A percentile compares a stretch with the other conserved stretches of the same genome.
Conservation (phyloP, 2,797 vertebrate species). For the Novumbra hubbsi region DNA sequence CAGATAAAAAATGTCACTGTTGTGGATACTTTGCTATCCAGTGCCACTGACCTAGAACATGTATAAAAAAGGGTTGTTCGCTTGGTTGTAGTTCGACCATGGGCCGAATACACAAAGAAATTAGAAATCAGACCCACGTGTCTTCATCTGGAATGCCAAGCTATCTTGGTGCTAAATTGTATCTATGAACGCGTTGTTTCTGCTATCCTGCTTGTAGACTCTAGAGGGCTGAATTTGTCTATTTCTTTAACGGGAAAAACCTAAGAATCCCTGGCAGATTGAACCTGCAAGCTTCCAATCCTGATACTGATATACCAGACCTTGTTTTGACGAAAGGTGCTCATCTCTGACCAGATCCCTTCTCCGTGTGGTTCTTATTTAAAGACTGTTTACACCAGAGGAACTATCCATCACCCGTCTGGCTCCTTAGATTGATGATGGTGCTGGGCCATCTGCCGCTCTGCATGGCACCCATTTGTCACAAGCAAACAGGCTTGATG, state of each 20-base stretch:
- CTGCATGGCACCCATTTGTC: slow-evolving; percentile 75
- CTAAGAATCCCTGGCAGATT: not conserved
- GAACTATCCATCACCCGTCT: slow-evolving; percentile 73
- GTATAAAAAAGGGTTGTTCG: too few relatives aligned
- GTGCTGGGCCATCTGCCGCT: slow-evolving; percentile 74
- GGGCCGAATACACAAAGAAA: too few relatives aligned
- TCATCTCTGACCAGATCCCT: slow-evolving; percentile 58
- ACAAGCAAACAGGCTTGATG: slow-evolving; percentile 71
- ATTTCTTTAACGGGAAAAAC: not conserved
- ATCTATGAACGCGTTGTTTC: not conserved
- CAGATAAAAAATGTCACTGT: too few relatives aligned
- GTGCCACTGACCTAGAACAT: too few relatives aligned
- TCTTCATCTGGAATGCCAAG: too few relatives aligned
- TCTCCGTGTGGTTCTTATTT: slow-evolving; percentile 61
- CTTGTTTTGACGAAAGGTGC: slow-evolving; percentile 32
- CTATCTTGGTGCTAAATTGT: too few relatives aligned
- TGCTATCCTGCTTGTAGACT: not conserved
- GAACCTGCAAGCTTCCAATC: not conserved
- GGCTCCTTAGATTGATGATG: slow-evolving; percentile 72
- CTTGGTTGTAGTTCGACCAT: too few relatives aligned
- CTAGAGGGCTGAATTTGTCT: too few relatives aligned
- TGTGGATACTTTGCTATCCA: too few relatives aligned
- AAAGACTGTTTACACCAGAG: slow-evolving; percentile 65
- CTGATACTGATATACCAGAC: not conserved
- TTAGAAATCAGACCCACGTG: too few relatives aligned